Conservation (phyloP, 1,140 invertebrate genomes). For the Leptinotarsa lineolata region DNA sequence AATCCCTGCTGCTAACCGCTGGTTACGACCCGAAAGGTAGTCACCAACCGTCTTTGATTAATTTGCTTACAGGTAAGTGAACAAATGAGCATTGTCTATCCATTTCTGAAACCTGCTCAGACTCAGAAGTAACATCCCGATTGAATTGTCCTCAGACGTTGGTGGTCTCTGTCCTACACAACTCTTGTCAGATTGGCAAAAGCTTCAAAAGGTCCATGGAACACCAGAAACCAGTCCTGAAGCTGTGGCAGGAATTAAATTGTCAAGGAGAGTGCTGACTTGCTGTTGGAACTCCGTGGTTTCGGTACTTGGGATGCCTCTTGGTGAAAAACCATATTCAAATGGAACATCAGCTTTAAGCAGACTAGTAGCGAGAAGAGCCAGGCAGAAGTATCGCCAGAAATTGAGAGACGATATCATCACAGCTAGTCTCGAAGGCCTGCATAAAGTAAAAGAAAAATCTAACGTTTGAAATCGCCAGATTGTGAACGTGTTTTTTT, state of each 20-base stretch:
- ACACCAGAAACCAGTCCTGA: conserved; percentile 69
- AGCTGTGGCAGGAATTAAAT: conserved; percentile 69
- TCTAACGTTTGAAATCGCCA: too few species aligned
- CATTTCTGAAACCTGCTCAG: background rate
- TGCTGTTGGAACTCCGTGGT: conserved; percentile 91
- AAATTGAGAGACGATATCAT: conserved; percentile 72
- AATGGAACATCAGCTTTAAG: conserved; percentile 56
- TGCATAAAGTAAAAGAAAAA: conserved; percentile 74
- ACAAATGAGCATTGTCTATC: background rate
- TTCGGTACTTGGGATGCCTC: conserved; percentile 79
- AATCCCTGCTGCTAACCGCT: conserved; percentile 73
- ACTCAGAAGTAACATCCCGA: background rate
- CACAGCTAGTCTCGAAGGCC: conserved; percentile 82
- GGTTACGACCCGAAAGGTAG: conserved; percentile 64
- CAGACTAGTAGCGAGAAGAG: conserved; percentile 50
- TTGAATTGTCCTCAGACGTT: conserved; percentile 67
- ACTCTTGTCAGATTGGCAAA: conserved; percentile 82
- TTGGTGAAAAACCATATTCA: conserved; percentile 65
- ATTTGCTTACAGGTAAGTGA: conserved; percentile 75
- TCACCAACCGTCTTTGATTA: conserved; percentile 72
- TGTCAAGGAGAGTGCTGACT: conserved; percentile 75
- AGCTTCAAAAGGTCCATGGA: conserved; percentile 71
- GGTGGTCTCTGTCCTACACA: conserved; percentile 80
- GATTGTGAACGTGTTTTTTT: conserved; percentile 37
- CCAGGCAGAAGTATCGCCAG: conserved; percentile 62